phyloP scores from a whole-genome alignment of 1,140 invertebrate genomes.

The Battus philenor region DNA sequence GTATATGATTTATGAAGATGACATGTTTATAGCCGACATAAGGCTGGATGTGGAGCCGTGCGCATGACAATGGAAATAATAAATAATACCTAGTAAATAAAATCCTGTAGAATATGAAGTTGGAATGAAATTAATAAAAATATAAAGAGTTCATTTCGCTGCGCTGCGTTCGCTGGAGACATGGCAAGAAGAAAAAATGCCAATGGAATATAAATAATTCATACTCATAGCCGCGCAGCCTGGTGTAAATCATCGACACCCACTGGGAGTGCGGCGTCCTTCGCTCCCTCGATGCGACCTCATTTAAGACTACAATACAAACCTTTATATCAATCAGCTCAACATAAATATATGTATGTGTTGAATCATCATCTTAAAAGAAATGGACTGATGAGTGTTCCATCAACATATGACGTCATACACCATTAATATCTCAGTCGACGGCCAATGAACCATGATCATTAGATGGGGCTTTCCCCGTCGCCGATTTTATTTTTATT shows the following conservation, averaged over 20 bases:
- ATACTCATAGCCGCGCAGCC: conserved; percentile 37
- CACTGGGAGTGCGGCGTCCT: conserved; percentile 34
- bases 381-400: not conserved
- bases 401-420: conserved; percentile 1
- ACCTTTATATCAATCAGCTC: not conserved
- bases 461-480: conserved; percentile 7
- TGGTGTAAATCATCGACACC: conserved; percentile 54
- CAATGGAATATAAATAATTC: conserved; percentile 50
- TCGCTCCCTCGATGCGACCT: not conserved
- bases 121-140: conserved; percentile 14
- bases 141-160: not conserved
- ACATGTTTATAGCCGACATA: conserved; percentile 10
- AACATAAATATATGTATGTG: not conserved
- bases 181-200: conserved; percentile 38
- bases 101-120: not conserved
- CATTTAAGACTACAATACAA: not conserved
- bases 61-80: conserved; percentile 6
- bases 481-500: not conserved
- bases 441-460: not conserved
- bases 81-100: conserved; percentile 13
- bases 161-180: conserved; percentile 3
- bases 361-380: not conserved
- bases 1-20: conserved; percentile 4
- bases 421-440: not conserved
- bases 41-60: not conserved